Evolutionary conservation across 2,888 invertebrate genomes (phyloP).

Genomic region (Drosophila anomalata): DNA sequence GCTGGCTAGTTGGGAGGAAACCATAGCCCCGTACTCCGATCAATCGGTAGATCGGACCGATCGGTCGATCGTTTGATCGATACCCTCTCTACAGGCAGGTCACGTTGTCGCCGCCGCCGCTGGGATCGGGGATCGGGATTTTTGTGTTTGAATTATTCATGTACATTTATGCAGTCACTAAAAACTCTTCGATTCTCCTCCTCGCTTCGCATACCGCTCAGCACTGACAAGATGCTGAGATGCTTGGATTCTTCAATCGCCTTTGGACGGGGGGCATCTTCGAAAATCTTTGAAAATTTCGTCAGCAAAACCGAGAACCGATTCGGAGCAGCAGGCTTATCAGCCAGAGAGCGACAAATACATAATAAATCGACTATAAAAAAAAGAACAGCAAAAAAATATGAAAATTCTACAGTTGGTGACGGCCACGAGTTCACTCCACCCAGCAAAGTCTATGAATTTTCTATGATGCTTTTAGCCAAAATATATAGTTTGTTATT

Average conservation of each 20-base stretch:
- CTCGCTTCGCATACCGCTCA: slow-evolving; percentile 63
- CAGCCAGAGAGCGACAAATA: slow-evolving; percentile 12
- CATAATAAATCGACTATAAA: slow-evolving; percentile 19
- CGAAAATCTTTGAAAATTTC: slow-evolving; percentile 56
- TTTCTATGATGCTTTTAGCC: slow-evolving; percentile 63
- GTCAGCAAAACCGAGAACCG: slow-evolving; percentile 50
- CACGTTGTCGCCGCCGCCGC: slow-evolving; percentile 56
- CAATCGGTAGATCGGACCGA: slow-evolving; percentile 34
- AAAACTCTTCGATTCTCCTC: slow-evolving; percentile 26
- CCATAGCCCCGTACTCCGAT: slow-evolving; percentile 21
- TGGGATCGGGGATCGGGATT: slow-evolving; percentile 23
- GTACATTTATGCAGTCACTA: slow-evolving; percentile 57
- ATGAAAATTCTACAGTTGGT: slow-evolving; percentile 51
- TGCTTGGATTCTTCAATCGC: slow-evolving; percentile 15
- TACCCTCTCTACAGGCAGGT: slow-evolving; percentile 75
- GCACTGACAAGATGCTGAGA: slow-evolving; percentile 51
- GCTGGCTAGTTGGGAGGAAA: slow-evolving; percentile 24
- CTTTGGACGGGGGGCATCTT: slow-evolving; percentile 26
- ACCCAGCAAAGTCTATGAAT: slow-evolving; percentile 65
- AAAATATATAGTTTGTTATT: slow-evolving; percentile 44
- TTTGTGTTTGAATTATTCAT: slow-evolving; percentile 70
- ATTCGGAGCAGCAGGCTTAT: slow-evolving; percentile 43
- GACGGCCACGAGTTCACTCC: slow-evolving; percentile 75
- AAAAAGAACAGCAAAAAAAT: slow-evolving; percentile 49
- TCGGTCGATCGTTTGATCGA: slow-evolving; percentile 68